Evolutionary conservation across 2,113 vertebrate genomes (phyloP).

Genomic region (Coregonus clupeaformis): DNA sequence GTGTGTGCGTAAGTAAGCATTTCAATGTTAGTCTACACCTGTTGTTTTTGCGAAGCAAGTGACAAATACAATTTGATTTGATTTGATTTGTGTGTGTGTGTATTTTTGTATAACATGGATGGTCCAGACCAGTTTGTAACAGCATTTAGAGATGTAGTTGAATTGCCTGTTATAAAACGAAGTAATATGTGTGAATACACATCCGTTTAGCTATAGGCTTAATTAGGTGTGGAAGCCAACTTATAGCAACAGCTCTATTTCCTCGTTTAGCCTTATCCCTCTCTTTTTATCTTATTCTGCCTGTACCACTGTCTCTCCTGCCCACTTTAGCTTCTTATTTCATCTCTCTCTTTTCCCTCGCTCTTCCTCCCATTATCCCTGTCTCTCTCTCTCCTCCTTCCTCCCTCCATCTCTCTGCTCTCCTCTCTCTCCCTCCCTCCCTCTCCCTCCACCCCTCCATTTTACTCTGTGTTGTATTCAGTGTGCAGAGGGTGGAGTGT

Average conservation of each 20-base stretch:
- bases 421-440: neutral
- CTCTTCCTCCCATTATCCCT: neutral
- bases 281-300: neutral
- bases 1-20: too few relatives aligned
- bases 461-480: neutral
- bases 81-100: too few relatives aligned
- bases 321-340: neutral
- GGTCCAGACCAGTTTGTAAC: too few relatives aligned
- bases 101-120: too few relatives aligned
- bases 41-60: too few relatives aligned
- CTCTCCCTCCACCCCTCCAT: neutral
- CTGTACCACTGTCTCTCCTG: neutral
- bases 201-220: neutral
- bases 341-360: neutral
- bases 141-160: too few relatives aligned
- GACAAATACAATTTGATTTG: too few relatives aligned
- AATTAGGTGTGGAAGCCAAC: neutral
- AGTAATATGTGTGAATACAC: neutral
- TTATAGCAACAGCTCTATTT: neutral
- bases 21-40: too few relatives aligned
- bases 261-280: neutral
- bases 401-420: neutral
- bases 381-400: neutral
- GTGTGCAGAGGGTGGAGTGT: neutral
- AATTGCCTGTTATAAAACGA: too few relatives aligned